Evolutionary conservation across 2,888 invertebrate species (phyloP).

Genomic region (Eremobia ochroleuca): DNA sequence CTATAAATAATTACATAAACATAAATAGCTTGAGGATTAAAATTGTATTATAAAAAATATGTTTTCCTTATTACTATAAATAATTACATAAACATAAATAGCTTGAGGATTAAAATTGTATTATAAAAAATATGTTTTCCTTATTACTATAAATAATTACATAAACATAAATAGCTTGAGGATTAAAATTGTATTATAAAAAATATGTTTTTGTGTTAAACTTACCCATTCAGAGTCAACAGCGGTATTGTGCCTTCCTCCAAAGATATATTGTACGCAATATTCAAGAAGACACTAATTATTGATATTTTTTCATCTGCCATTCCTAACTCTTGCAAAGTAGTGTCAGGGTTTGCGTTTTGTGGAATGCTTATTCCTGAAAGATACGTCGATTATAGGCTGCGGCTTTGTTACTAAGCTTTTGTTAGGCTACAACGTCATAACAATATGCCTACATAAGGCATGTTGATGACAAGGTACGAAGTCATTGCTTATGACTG

Average conservation of each 20-base stretch:
- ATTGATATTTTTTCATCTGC: constrained; percentile 9
- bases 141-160: no score
- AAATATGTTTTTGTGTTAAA: background rate
- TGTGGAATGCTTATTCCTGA: constrained; percentile 27
- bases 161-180: no score
- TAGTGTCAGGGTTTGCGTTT: constrained; percentile 5
- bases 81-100: no score
- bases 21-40: background rate
- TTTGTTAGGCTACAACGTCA: background rate
- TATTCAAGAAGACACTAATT: constrained; percentile 21
- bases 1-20: no score
- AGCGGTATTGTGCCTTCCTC: constrained; percentile 11
- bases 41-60: background rate
- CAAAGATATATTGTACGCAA: constrained; percentile 24
- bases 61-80: background rate
- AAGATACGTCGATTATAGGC: constrained; percentile 3
- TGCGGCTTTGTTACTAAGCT: background rate
- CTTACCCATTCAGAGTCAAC: constrained; percentile 34
- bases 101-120: no score
- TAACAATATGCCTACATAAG: background rate
- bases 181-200: no score
- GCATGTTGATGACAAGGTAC: background rate
- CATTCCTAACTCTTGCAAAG: constrained; percentile 41
- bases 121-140: no score
- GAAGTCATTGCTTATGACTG: background rate